phyloP scores from a whole-genome alignment of 2,888 invertebrate species.

The Chymomyza caudatula region DNA sequence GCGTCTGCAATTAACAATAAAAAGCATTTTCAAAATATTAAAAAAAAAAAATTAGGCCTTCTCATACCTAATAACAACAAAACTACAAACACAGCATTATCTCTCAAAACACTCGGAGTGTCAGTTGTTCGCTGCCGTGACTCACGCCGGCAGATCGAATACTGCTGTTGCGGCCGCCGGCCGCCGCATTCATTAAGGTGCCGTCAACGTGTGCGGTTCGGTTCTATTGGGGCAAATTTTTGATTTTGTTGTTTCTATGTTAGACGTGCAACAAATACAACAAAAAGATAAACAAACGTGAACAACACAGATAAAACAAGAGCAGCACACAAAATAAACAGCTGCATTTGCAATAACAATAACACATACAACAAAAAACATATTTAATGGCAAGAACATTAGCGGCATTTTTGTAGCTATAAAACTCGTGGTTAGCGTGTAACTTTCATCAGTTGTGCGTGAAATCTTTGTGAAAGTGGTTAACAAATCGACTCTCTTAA shows the following conservation, averaged over 20 bases:
- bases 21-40: neutral
- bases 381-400: slow-evolving; percentile 23
- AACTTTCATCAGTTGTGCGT: slow-evolving; percentile 53
- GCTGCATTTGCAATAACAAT: slow-evolving; percentile 28
- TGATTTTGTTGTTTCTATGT: neutral
- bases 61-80: neutral
- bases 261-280: slow-evolving; percentile 13
- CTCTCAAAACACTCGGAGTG: neutral
- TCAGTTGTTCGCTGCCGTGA: neutral
- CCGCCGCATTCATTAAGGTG: slow-evolving; percentile 39
- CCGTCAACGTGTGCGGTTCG: slow-evolving; percentile 41
- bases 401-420: slow-evolving; percentile 33
- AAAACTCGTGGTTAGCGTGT: slow-evolving; percentile 35
- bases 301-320: slow-evolving; percentile 17
- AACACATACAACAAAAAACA: slow-evolving; percentile 16
- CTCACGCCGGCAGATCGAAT: neutral
- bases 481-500: slow-evolving; percentile 4
- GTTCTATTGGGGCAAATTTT: neutral
- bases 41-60: neutral
- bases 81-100: neutral
- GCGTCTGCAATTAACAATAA: neutral
- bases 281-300: slow-evolving; percentile 34
- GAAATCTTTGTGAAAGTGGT: slow-evolving; percentile 28
- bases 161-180: neutral
- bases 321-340: slow-evolving; percentile 33